Evolutionary conservation across 2,797 vertebrate genomes (phyloP), one percentile per base, ranked within the genome.

Genomic region (Cryptoprocta ferox): DNA sequence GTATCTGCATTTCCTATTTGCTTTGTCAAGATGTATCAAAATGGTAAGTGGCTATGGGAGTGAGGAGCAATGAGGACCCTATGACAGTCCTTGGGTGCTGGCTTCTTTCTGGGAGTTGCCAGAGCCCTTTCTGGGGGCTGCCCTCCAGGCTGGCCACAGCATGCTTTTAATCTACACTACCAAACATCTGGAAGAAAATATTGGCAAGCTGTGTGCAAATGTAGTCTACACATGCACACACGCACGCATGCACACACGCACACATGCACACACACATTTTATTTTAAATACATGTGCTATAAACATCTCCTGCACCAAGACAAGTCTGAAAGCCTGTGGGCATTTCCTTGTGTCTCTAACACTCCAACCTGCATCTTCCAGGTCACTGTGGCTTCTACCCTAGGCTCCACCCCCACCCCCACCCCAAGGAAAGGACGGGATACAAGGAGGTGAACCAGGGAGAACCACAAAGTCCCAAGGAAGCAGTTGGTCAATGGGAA

Each of bases 121-220:
- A 30, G 8, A 80, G 9, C 37, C 59, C 8, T 63, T 24, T 1
- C 26, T 48, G 48, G 15, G 28, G 32, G 53, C 18, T 32, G 35
- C 35, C 68, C 63, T 59, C 50, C 21, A 19, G n/a, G 37, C 50
- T 53, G 26, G 56, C 0, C 39, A n/a, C 26, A 4, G 35, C 12
- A 18, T 3, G 65, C 19, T 56, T 65, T 53, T 73, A 35, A 73
- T 39, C 42, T 26, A 30, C 30, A 59, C 75, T 2, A 9, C 45
- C 18, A 39, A 93, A 65, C 53, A 35, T 81, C 61, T 84, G 53
- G 73, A 94, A 95, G 73, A 88, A 94, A 68, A 21, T 10, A 24
- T 24, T 37, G 71, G 63, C 94, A 79, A 96, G 82, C 18, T 82
- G 15, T 39, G 53, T n/a, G 26, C 35, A 89, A 70, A 50, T 3